These are phyloP conservation scores for Tachuris rubrigastra DNA, from an alignment of 2,113 vertebrate species.

Conservation along the genomic window DNA sequence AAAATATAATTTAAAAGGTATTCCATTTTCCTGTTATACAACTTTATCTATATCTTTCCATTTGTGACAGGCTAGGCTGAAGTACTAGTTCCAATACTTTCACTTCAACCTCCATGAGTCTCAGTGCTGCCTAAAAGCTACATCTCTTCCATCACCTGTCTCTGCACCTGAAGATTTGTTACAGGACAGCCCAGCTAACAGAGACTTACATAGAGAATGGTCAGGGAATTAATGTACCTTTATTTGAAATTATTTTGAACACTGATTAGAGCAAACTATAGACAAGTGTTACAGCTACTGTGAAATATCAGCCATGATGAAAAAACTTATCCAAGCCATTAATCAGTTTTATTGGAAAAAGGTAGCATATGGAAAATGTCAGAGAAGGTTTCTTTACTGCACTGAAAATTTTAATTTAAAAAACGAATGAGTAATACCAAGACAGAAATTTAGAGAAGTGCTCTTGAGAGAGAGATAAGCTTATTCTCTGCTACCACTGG, in stretches of 20 bases:
- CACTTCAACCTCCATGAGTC: not conserved
- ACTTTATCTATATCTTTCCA: not conserved
- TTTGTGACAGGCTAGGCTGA: not conserved
- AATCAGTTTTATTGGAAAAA: not conserved
- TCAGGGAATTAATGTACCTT: not conserved
- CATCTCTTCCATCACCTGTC: not conserved
- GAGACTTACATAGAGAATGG: not conserved
- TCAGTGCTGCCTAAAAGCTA: not conserved
- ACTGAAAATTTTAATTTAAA: not conserved
- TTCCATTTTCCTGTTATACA: not conserved
- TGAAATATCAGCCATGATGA: not conserved
- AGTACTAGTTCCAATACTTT: not conserved
- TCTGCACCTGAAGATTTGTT: not conserved
- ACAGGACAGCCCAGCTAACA: not conserved
- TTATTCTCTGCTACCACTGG: not conserved
- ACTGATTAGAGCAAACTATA: not conserved
- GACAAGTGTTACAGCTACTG: not conserved
- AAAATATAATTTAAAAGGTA: not conserved
- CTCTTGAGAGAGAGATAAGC: not conserved
- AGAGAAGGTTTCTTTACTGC: not conserved
- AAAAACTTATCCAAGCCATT: not conserved
- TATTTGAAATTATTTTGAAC: not conserved
- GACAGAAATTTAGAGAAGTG: not conserved
- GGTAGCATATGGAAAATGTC: not conserved
- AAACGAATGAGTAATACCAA: not conserved